Evolutionary conservation across 2,888 invertebrate species (phyloP).

Genomic region (Chalcis sispes): DNA sequence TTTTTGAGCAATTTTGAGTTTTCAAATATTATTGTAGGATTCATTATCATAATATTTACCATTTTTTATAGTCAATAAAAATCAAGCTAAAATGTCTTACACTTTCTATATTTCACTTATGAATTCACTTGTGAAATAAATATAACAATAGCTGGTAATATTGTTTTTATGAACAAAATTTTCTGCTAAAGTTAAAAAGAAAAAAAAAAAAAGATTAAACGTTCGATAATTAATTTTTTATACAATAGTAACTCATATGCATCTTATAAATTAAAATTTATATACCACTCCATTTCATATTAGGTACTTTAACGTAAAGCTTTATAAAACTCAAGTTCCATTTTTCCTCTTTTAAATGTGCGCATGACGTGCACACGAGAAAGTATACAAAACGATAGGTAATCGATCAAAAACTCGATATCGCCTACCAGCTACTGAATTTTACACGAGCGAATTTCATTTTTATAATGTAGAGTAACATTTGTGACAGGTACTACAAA

Average conservation of each 20-base stretch:
- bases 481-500: background rate
- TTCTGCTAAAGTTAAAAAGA: no score
- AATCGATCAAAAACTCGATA: conserved; percentile 16
- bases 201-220: no score
- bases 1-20: no score
- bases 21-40: no score
- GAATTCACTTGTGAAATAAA: no score
- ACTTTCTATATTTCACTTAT: no score
- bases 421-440: background rate
- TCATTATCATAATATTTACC: no score
- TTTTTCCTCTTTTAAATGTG: conserved; percentile 13
- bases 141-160: no score
- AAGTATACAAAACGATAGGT: conserved; percentile 8
- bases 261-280: no score
- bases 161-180: no score
- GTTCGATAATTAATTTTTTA: background rate
- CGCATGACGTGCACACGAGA: background rate
- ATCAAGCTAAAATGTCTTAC: no score
- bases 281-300: background rate
- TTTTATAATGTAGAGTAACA: background rate
- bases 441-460: background rate
- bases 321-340: background rate
- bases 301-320: background rate
- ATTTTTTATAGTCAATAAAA: no score
- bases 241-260: background rate